Evolutionary conservation across 2,797 vertebrate genomes (phyloP), one percentile per base, ranked within the genome.

Genomic region (Hyperoplus immaculatus): DNA sequence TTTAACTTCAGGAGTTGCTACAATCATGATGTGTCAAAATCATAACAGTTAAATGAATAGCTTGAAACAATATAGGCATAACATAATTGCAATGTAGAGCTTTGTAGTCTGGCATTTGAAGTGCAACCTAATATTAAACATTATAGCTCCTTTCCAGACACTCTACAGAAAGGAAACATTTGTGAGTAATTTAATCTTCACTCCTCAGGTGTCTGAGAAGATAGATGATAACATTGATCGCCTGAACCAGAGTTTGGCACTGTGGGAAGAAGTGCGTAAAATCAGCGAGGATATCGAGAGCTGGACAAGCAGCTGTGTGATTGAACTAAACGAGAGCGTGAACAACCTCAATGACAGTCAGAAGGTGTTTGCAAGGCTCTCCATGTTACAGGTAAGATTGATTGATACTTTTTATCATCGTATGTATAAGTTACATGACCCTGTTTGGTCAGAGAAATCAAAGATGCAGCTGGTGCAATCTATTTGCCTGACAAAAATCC

Each of bases 201-300:
- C 47, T 80, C 62, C 64, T 47, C 88, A 99, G 98, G 92, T 96
- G 12, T 96, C 96, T 39, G 98, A 99, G 88, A 97, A 93, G 90
- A 92, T 97, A 47, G 98, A 99, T 49, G 96, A 96, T 6, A 97
- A 96, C 89, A 95, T 97, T 0, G 96, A 98, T 8, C 93, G 77
- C 41, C 94, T 99, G 66, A 95, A 93, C 47, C 77, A 92, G 46
- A 94, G 94, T 62, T 1, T 96, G 9, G 90, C 93, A 5, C 82
- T 97, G 6, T 99, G 98, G 98, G 96, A 97, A 14, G 97, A 99
- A 12, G 92, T 99, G 16, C 94, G 95, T 54, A 91, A 90, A 80
- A 95, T 95, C 66, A 96, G 90, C 39, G 95, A 97, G 13, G 97
- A 98, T 75, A 93, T 98, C 0, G 97, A 99, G 53, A 94, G 87